phyloP scores from a whole-genome alignment of 2,797 vertebrate species.

The Apodemus agrarius region DNA sequence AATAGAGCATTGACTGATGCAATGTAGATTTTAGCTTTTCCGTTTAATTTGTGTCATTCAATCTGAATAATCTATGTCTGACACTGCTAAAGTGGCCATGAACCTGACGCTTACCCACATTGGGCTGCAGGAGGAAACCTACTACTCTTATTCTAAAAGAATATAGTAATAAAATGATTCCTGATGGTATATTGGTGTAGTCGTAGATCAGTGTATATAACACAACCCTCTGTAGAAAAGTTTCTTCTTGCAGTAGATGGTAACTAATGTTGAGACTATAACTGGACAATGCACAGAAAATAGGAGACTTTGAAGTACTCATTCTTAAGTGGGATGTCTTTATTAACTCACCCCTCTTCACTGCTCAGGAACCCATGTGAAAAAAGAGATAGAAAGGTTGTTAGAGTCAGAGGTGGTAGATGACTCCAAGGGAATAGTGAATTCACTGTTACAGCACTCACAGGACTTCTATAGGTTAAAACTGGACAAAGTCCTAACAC shows the following conservation, averaged over 20 bases:
- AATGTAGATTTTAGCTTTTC: not conserved
- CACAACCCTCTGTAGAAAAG: not conserved
- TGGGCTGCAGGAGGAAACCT: not conserved
- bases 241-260: not conserved
- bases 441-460: not conserved
- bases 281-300: not conserved
- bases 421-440: not conserved
- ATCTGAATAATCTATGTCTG: not conserved
- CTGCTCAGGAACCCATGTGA: not conserved
- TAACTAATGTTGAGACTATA: not conserved
- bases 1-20: not conserved
- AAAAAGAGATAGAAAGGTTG: not conserved
- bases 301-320: not conserved
- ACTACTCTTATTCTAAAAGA: not conserved
- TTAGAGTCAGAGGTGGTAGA: not conserved
- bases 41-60: not conserved
- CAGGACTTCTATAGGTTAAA: not conserved
- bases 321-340: not conserved
- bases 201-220: not conserved
- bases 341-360: not conserved
- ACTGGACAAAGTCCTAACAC: not conserved
- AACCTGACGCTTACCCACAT: not conserved
- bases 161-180: not conserved
- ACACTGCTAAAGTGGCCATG: not conserved
- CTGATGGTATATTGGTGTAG: not conserved